Base-by-base conservation (phyloP, 2,888 invertebrate species). In the Standfussiana lucernea region DNA sequence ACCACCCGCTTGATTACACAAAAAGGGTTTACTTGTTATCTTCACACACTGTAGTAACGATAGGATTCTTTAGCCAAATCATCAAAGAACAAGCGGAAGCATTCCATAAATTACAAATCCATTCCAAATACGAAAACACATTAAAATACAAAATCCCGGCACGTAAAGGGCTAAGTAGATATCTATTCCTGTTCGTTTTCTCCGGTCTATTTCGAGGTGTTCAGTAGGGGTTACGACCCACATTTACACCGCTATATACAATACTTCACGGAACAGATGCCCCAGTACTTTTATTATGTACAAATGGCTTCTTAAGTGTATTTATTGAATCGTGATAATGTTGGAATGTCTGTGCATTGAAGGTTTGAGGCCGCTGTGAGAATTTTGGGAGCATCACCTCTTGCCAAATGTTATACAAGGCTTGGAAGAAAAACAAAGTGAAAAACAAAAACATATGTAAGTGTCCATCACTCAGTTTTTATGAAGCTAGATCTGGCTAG, bases 201-300 rank as follows among this genome's bases (percentile, higher is more conserved):
- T 75, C 53, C 53, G 32, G 37, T 87, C 90, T 92, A 92, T 92
- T 92, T 90, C 79, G 80, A 83, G 83, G 71, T 82, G 72, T 75
- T 84, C 79, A 71, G 85, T 90, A 91, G 85, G 90, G 90, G 91
- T 91, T 90, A 91, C 78, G 87, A 87, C 87, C 89, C 85, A 88
- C 78, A 89, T 88, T 89, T 81, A 82, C 89, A 86, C 86, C 78
- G 84, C 74, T 83, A 86, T 80, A 86, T 78, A 81, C 80, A 83
- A 80, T 87, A 84, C 87, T 90, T 42, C 89, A 92, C 80, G 84
- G 89, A 93, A 89, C 95, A 95, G 94, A 95, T 93, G 93, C 90
- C 89, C 82, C 73, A 83, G 79, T 85, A 88, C 84, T 91, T 94
- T 93, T 93, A 94, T 93, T 93, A 91, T 83, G 92, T 92, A 90